Evolutionary conservation across 1,140 invertebrate species (phyloP).

Genomic region (Eubasilissa regina): DNA sequence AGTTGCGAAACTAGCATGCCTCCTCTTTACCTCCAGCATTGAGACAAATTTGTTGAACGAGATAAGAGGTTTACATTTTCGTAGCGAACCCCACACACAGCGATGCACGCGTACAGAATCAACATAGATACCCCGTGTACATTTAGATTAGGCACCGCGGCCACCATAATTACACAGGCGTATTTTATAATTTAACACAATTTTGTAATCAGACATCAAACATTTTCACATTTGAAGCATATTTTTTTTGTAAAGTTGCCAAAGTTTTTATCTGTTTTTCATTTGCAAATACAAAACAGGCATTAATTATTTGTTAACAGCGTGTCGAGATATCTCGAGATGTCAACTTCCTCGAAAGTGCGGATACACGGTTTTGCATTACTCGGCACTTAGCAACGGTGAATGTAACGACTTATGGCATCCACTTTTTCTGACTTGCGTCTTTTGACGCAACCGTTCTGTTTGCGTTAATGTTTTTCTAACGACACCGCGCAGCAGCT

Average conservation of each 20-base stretch:
- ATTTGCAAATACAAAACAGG: background rate
- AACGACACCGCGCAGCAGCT: too few species aligned
- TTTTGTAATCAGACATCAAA: background rate
- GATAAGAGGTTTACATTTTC: conserved; percentile 28
- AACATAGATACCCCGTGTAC: background rate
- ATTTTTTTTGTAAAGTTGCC: too few species aligned
- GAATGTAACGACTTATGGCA: conserved; percentile 13
- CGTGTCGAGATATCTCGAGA: conserved; percentile 2
- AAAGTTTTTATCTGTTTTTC: too few species aligned
- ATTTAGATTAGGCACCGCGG: background rate
- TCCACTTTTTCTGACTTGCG: background rate
- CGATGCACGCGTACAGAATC: background rate
- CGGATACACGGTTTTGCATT: conserved; percentile 16
- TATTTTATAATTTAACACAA: background rate
- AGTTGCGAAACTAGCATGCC: conserved; percentile 33
- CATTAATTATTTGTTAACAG: conserved; percentile 4
- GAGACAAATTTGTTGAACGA: background rate
- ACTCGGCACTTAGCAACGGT: background rate
- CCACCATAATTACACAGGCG: background rate
- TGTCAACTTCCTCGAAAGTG: conserved; percentile 4
- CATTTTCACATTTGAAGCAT: background rate
- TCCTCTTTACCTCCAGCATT: background rate
- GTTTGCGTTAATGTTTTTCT: too few species aligned
- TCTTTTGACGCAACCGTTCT: background rate
- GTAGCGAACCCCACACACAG: too few species aligned